phyloP scores from a whole-genome alignment of 1,140 invertebrate genomes.

The Diorhabda sublineata region DNA sequence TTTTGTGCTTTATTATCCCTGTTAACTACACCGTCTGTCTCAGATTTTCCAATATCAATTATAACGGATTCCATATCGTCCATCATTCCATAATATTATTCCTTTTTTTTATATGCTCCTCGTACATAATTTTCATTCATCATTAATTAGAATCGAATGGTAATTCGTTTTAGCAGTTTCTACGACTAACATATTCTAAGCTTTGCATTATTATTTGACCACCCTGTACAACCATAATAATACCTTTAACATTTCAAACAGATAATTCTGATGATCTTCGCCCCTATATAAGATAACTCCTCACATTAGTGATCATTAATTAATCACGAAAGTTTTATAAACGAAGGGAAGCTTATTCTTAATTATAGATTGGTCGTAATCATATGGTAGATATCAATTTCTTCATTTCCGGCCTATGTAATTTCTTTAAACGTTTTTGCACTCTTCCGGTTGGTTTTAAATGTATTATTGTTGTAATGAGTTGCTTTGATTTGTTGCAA shows the following conservation, averaged over 20 bases:
- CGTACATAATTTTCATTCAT: too few relatives aligned
- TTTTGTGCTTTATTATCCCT: too few relatives aligned
- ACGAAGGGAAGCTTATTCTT: background rate
- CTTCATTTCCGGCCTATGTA: background rate
- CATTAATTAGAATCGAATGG: too few relatives aligned
- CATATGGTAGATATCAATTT: background rate
- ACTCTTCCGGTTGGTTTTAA: background rate
- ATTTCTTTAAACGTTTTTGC: constrained; percentile 3
- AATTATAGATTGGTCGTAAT: background rate
- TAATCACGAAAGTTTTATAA: background rate
- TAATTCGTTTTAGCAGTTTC: too few relatives aligned
- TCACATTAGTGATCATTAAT: background rate
- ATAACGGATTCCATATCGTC: too few relatives aligned
- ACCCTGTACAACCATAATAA: background rate
- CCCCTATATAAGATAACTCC: constrained; percentile 2
- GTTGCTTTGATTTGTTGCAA: background rate
- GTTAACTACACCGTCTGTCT: too few relatives aligned
- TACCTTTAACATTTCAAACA: background rate
- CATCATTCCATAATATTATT: too few relatives aligned
- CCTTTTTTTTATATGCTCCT: too few relatives aligned
- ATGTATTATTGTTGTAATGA: background rate
- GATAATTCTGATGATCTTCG: background rate
- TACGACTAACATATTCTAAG: too few relatives aligned
- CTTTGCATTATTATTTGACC: too few relatives aligned
- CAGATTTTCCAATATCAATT: too few relatives aligned